Base-by-base conservation (phyloP, 2,113 vertebrate genomes). In the Lepisosteus oculatus region DNA sequence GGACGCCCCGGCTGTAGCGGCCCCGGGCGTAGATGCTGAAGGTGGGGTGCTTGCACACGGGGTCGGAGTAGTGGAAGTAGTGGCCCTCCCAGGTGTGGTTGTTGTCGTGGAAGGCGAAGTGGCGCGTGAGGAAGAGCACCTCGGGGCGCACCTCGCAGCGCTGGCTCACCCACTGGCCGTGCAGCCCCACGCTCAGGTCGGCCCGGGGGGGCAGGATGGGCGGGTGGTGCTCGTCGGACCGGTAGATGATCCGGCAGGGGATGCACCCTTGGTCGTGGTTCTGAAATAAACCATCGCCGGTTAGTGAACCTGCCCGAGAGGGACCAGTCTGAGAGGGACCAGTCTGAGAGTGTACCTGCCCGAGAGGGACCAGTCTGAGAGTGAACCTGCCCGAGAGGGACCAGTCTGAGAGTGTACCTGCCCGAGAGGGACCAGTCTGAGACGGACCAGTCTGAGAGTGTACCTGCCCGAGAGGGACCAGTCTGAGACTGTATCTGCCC, bases 81-180 rank as follows among this genome's bases (percentile, higher is more conserved):
- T 95, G 93, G 0, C 97, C 97, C 78, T 98, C 96, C 97, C 97
- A 99, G 54, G 95, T 97, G 86, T 95, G 92, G 82, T 97, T 97
- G 84, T 95, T 94, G 85, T 97, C 94, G 0, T 98, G 95, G 90
- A 99, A 99, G 84, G 96, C 83, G 85, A 99, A 98, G 85, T 99
- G 95, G 4, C 97, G 92, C 0, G 97, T 98, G 77, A 99, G 95
- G 86, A 99, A 99, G 76, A 99, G 95, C 17, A 97, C 96, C 77
- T 96, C 97, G 0, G 97, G 97, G 1, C 97, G 94, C 3, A 98
- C 95, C 83, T 99, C 97, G 0, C 97, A 99, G 71, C 93, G 95
- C 83, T 96, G 96, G 82, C 96, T 97, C 80, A 94, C 97, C 97
- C 97, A 99, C 85, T 98, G 95, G 0, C 97, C 97, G 0, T 95